Base-by-base conservation (phyloP, 2,113 vertebrate species). In the Beaufortia kweichowensis region DNA sequence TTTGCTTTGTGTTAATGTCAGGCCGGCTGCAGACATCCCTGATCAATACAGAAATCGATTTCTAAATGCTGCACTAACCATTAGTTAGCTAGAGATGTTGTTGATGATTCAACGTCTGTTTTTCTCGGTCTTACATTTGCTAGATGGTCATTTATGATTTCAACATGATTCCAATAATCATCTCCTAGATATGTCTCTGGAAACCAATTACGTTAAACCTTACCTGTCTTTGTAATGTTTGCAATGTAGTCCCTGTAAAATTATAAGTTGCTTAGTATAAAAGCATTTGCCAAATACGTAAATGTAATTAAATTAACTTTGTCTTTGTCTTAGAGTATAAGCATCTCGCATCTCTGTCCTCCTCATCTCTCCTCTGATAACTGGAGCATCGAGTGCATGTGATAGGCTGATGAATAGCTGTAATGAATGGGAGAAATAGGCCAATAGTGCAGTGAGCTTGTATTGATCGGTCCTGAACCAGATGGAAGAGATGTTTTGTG, bases 1-100 rank as follows among this genome's bases (percentile, higher is more conserved):
- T 24, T 60, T 29, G 57, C 70, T 48, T 61, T 74, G 57, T 74
- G 70, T 74, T 74, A 74, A 74, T 74, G 70, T 61, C 70, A 74
- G 48, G 70, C 70, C 28, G 70, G 26, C 70, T 61, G 35, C 57
- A 74, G 70, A 74, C 70, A 61, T 72, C 57, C 55, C 21, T 74
- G 55, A 74, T 74, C 56, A 74, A 74, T 74, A 61, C 23, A 8
- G 17, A 61, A 61, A 74, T 74, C 70, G 1, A 74, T 74, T 21
- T 74, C 24, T 28, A 61, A 74, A 74, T 61, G 26, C 70, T 61
- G 57, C 6, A 6, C 39, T 61, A 74, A 61, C 70, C 56, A 74
- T 74, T 74, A 43, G 70, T 24, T 48, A 43, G 50, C 39, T 19
- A 46, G 39, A 74, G 24, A 74, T 61, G 70, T 61, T 73, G 70